phyloP scores from a whole-genome alignment of 2,113 vertebrate species.

The Rhabdomys dilectus region DNA sequence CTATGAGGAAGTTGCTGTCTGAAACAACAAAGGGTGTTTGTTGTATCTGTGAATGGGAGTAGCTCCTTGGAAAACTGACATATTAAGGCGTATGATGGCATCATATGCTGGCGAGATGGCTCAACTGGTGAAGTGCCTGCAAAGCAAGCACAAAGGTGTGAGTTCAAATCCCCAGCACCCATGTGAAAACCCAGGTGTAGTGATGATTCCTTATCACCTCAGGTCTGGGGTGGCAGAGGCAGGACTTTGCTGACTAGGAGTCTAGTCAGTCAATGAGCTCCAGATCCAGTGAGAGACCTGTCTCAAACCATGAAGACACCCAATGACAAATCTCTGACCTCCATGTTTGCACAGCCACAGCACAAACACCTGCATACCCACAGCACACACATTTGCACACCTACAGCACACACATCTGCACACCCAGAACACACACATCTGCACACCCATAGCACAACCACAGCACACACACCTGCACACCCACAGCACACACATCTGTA shows the following conservation, averaged over 20 bases:
- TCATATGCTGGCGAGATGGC: not conserved
- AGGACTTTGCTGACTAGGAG: not conserved
- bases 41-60: rapidly evolving
- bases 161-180: not conserved
- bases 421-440: not conserved
- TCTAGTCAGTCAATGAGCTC: too few relatives aligned
- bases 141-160: not conserved
- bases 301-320: not conserved
- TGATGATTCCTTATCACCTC: not conserved
- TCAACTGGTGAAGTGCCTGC: not conserved
- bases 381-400: too few relatives aligned
- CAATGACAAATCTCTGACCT: not conserved
- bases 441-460: too few relatives aligned
- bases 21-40: not conserved
- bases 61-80: not conserved
- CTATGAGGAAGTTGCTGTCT: not conserved
- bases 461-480: not conserved
- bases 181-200: not conserved
- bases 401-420: not conserved
- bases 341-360: not conserved
- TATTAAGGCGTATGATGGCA: not conserved
- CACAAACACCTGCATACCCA: not conserved
- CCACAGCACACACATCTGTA: not conserved
- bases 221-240: not conserved
- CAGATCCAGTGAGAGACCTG: not conserved